These are phyloP conservation scores for Frankliniella intonsa DNA, from an alignment of 2,888 invertebrate genomes.

Conservation along the genomic window DNA sequence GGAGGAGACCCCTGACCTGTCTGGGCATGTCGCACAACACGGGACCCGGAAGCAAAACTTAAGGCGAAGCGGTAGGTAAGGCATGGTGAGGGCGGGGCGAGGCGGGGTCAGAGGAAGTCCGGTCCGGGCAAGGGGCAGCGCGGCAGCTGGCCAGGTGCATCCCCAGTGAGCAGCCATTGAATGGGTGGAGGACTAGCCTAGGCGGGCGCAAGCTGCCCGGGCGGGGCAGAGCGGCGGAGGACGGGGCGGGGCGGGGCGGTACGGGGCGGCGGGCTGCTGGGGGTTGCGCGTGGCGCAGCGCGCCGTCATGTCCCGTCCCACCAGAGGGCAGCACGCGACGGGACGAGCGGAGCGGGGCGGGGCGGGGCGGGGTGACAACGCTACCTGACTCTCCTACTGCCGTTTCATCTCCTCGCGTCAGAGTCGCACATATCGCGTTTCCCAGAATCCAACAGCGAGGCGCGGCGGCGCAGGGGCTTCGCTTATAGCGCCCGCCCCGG, in stretches of 20 bases:
- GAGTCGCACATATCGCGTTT: no score
- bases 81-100: no score
- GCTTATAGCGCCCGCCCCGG: background rate
- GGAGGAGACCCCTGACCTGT: no score
- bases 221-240: background rate
- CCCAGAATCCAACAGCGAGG: background rate
- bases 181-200: background rate
- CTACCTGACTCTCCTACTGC: no score
- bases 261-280: background rate
- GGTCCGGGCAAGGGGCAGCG: no score
- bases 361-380: background rate
- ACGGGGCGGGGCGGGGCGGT: background rate
- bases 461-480: background rate
- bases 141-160: background rate
- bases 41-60: no score
- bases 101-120: no score
- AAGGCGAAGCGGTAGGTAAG: no score
- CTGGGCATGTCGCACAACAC: no score
- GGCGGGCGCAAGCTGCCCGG: background rate
- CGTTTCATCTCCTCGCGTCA: no score
- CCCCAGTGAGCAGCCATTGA: background rate
- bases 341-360: background rate
- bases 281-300: background rate
- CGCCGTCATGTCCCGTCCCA: background rate
- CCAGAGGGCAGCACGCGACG: slow-evolving; percentile 1